Conservation (phyloP, 2,888 invertebrate genomes). For the Hofmannophila pseudospretella region DNA sequence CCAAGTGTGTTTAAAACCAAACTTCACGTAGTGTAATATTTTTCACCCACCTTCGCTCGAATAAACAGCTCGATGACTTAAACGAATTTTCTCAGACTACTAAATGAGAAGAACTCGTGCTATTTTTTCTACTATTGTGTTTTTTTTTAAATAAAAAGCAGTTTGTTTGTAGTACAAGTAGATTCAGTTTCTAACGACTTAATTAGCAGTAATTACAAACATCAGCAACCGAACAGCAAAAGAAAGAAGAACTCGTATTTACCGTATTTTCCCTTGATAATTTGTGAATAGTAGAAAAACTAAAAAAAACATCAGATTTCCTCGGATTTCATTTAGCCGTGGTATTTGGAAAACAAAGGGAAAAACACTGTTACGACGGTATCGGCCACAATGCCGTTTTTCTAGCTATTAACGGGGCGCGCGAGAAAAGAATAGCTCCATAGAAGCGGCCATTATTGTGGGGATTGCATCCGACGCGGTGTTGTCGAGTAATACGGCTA, state of each 20-base stretch:
- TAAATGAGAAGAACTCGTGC: no score
- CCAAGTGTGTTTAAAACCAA: no score
- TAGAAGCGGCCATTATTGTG: slow-evolving; percentile 4
- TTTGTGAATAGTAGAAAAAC: no score
- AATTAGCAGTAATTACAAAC: neutral
- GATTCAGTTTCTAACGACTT: no score
- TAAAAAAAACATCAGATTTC: neutral
- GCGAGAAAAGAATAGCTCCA: slow-evolving; percentile 12
- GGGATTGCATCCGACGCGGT: slow-evolving; percentile 1
- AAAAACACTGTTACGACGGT: slow-evolving; percentile 1
- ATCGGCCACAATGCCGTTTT: slow-evolving; percentile 11
- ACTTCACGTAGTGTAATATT: no score
- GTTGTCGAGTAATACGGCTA: slow-evolving; percentile 1
- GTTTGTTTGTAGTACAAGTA: no score
- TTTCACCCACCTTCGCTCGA: no score
- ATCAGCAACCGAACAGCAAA: neutral
- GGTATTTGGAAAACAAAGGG: slow-evolving; percentile 3
- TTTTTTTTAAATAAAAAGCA: no score
- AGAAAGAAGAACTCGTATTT: neutral
- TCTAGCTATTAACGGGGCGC: slow-evolving; percentile 12
- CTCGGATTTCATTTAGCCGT: neutral
- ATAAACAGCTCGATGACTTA: no score
- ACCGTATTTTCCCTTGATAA: neutral
- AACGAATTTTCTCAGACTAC: no score
- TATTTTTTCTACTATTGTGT: no score